Evolutionary conservation across 2,113 vertebrate genomes (phyloP).

Genomic region (Calidris pugnax): DNA sequence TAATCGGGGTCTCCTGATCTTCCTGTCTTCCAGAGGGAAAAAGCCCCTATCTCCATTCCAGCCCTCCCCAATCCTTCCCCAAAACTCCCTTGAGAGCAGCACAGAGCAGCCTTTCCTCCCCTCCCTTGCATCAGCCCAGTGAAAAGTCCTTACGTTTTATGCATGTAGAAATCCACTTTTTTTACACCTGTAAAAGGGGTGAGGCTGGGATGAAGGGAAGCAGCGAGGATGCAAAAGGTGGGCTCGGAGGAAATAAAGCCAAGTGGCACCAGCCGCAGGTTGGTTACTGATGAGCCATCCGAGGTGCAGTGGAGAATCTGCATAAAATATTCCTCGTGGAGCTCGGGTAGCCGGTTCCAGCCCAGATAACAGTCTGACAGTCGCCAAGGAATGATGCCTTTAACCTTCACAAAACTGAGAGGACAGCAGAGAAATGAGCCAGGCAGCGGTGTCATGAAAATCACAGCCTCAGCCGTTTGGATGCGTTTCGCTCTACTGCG

Average conservation of each 20-base stretch:
- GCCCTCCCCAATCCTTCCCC: background rate
- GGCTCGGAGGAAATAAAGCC: constrained; percentile 4
- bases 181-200: background rate
- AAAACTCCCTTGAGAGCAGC: background rate
- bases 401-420: constrained; percentile 74
- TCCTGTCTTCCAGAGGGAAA: background rate
- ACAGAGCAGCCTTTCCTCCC: background rate
- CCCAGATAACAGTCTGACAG: constrained; percentile 72
- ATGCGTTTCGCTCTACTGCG: constrained; percentile 3
- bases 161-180: background rate
- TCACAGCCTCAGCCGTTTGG: constrained; percentile 62
- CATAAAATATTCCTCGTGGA: constrained; percentile 70
- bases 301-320: background rate
- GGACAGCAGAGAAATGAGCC: constrained; percentile 72
- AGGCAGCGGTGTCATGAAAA: constrained; percentile 60
- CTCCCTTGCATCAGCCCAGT: background rate
- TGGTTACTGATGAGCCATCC: constrained; percentile 2
- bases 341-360: constrained; percentile 46
- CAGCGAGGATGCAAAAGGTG: background rate
- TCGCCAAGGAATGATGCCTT: constrained; percentile 63
- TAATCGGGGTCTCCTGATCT: background rate
- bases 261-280: background rate
- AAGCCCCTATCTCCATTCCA: background rate
- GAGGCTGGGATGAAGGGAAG: background rate
- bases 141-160: background rate